These are phyloP conservation scores for Uloborus plumipes DNA, from an alignment of 2,888 invertebrate species.

Conservation along the genomic window DNA sequence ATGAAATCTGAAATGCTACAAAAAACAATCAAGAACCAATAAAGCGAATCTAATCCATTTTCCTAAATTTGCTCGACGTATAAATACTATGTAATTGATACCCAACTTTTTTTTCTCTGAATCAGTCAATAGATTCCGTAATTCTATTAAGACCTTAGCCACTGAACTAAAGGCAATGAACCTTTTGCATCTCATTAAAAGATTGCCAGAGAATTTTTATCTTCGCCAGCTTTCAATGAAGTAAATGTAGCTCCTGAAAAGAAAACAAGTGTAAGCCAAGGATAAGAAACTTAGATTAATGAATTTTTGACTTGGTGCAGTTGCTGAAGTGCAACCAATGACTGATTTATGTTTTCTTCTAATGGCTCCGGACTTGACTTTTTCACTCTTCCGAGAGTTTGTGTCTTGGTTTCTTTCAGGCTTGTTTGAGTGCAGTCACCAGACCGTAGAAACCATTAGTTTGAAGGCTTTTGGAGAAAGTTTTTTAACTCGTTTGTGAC, in stretches of 20 bases:
- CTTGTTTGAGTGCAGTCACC: conserved; percentile 43
- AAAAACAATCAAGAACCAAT: no score
- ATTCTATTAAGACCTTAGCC: no score
- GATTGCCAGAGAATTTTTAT: no score
- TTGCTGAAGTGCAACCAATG: conserved; percentile 50
- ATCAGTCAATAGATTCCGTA: no score
- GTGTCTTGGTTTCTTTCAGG: conserved; percentile 24
- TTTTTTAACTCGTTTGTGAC: conserved; percentile 36
- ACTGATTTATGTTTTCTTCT: conserved; percentile 60
- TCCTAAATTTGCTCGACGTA: no score
- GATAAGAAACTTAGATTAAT: conserved; percentile 50
- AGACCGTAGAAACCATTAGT: conserved; percentile 57
- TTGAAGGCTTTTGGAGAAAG: conserved; percentile 50
- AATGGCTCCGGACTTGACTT: conserved; percentile 37
- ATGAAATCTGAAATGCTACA: no score
- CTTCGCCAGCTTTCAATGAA: no score
- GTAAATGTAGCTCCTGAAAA: conserved; percentile 2
- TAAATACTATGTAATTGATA: no score
- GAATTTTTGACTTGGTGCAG: conserved; percentile 57
- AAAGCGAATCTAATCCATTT: no score
- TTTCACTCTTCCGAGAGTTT: conserved; percentile 21
- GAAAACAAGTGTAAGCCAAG: conserved; percentile 39
- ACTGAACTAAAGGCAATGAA: no score
- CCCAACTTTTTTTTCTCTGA: no score
- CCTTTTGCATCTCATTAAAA: no score